phyloP scores from a whole-genome alignment of 2,797 vertebrate genomes.

The Acanthiza pusilla region DNA sequence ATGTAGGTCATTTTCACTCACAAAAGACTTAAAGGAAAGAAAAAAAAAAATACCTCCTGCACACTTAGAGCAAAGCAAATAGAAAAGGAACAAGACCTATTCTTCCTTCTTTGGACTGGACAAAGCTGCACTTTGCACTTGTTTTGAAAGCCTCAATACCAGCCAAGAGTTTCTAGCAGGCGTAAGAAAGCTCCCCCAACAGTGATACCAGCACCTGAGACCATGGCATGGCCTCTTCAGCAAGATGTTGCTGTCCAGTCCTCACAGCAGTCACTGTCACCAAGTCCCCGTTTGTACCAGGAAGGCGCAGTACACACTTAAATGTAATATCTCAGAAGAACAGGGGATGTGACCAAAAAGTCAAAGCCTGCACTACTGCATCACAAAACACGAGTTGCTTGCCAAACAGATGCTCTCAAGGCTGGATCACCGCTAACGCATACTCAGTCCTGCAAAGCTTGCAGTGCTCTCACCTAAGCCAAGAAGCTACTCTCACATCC shows the following conservation, averaged over 20 bases:
- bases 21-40: background rate
- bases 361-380: background rate
- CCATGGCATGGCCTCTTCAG: accelerated
- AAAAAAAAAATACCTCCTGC: background rate
- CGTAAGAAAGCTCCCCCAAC: background rate
- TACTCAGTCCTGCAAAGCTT: background rate
- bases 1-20: background rate
- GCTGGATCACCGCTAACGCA: background rate
- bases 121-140: accelerated
- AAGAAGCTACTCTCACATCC: background rate
- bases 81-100: background rate
- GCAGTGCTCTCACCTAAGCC: background rate
- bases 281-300: background rate
- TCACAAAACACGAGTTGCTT: accelerated
- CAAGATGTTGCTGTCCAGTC: background rate
- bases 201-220: background rate
- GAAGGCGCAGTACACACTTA: background rate
- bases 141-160: accelerated
- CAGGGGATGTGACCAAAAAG: background rate
- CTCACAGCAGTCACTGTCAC: background rate
- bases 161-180: background rate
- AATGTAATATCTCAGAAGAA: background rate
- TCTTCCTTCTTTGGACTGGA: background rate
- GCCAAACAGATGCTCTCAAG: background rate
- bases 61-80: background rate